phyloP scores from a whole-genome alignment of 2,888 invertebrate genomes.

The Eristalis arbustorum region DNA sequence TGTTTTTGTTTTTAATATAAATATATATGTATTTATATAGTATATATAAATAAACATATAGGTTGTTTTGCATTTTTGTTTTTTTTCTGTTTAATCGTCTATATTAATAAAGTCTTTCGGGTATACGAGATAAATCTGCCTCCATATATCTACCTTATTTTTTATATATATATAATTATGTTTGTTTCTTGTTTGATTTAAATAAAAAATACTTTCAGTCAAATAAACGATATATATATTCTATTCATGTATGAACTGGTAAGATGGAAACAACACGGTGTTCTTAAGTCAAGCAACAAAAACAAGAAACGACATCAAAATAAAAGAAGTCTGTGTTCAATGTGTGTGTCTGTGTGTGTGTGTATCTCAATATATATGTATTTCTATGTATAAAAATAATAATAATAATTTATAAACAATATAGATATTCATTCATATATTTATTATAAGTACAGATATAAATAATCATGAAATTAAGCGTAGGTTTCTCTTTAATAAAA shows the following conservation, averaged over 20 bases:
- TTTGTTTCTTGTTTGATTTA: conserved; percentile 2
- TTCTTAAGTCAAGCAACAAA: not conserved
- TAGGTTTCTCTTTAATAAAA: not conserved
- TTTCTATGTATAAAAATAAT: too few species aligned
- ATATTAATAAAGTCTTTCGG: conserved; percentile 52
- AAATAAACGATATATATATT: not conserved
- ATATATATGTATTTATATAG: not conserved
- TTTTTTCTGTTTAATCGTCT: conserved; percentile 15
- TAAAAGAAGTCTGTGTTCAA: not conserved
- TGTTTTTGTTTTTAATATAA: not conserved
- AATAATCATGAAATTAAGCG: not conserved
- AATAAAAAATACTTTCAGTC: conserved; percentile 33
- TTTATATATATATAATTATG: not conserved
- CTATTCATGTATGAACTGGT: not conserved
- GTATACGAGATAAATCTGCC: conserved; percentile 44
- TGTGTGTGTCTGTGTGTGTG: not conserved
- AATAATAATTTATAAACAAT: not conserved
- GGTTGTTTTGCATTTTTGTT: not conserved
- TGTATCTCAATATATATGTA: not conserved
- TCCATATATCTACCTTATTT: conserved; percentile 11
- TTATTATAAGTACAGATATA: not conserved
- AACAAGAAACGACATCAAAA: too few species aligned
- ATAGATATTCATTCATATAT: not conserved
- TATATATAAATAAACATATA: not conserved
- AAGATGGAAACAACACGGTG: conserved; percentile 10